Evolutionary conservation across 2,113 vertebrate species (phyloP), one percentile per base, ranked within the genome.

Genomic region (Seriola quinqueradiata): DNA sequence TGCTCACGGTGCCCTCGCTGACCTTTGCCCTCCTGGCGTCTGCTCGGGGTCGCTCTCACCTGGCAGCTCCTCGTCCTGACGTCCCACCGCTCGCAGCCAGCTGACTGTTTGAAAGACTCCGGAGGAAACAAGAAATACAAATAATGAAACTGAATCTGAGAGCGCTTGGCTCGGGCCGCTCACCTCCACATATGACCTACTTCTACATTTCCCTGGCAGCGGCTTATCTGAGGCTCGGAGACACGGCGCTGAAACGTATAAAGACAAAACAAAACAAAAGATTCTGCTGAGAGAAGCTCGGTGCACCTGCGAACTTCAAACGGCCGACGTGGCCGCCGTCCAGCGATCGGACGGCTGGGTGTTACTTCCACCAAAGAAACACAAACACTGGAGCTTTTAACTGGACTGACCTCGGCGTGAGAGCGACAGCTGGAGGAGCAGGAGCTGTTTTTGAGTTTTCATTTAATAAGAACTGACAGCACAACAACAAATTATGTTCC

Each of bases 111-210:
- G 58, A 80, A 77, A n/a, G 46, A 11, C 60, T 79, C 58, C 28
- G 12, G 48, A 79, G 42, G 70, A 55, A 79, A 88, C 61, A n/a
- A 61, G 80, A 83, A 87, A 83, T 19, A 78, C 64, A 90, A 90
- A 83, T 25, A 86, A 0, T 73, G 70, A 82, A 77, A 83, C 17
- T 21, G 70, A 74, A 64, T 21, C 66, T 79, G 81, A 72, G 78
- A 32, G 4, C 0, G 55, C 54, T 52, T 60, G 79, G 83, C 79
- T 34, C 10, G 5, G 40, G 34, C 55, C 25, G 32, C 34, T 60
- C 70, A 17, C 50, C 36, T 65, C 75, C 34, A 36, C 81, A 75
- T 66, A 57, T 75, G 84, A 90, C 87, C 85, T 82, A 88, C 84
- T 83, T 90, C 55, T 60, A 14, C 57, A 42, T 75, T 83, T 59